Conservation (phyloP, 1,140 invertebrate genomes). For the Pogonomyrmex californicus region DNA sequence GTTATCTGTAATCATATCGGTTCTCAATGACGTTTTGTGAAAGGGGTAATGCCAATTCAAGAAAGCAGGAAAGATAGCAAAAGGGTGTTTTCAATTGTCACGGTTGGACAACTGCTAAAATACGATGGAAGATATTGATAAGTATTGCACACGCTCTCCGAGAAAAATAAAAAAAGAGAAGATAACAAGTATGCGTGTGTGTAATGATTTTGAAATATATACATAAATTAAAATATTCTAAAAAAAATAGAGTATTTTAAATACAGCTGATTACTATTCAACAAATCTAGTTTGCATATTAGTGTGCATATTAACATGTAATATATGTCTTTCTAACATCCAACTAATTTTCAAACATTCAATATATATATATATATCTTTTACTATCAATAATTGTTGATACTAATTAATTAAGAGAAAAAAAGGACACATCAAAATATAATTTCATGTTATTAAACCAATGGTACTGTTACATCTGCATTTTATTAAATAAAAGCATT, state of each 20-base stretch:
- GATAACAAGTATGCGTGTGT: not conserved
- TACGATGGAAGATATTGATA: slow-evolving; percentile 30
- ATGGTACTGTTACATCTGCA: not conserved
- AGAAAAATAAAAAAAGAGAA: not conserved
- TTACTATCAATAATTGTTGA: not conserved
- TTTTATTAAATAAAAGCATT: not conserved
- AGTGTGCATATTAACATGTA: not conserved
- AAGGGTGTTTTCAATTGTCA: slow-evolving; percentile 63
- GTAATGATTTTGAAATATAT: not conserved
- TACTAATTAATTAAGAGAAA: not conserved
- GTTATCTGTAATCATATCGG: slow-evolving; percentile 34
- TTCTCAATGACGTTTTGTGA: slow-evolving; percentile 51
- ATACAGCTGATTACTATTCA: not conserved
- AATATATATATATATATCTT: not conserved
- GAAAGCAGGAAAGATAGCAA: not conserved
- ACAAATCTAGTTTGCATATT: slow-evolving; percentile 17
- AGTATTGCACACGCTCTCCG: not conserved
- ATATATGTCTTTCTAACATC: not conserved
- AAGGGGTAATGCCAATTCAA: slow-evolving; percentile 48
- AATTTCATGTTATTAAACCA: not conserved
- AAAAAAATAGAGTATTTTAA: not conserved
- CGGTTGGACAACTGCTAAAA: slow-evolving; percentile 16
- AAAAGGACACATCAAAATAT: not conserved
- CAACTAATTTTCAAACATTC: not conserved
- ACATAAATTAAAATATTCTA: not conserved